Conservation (phyloP, 2,113 vertebrate genomes). For the Chionodraco myersi region DNA sequence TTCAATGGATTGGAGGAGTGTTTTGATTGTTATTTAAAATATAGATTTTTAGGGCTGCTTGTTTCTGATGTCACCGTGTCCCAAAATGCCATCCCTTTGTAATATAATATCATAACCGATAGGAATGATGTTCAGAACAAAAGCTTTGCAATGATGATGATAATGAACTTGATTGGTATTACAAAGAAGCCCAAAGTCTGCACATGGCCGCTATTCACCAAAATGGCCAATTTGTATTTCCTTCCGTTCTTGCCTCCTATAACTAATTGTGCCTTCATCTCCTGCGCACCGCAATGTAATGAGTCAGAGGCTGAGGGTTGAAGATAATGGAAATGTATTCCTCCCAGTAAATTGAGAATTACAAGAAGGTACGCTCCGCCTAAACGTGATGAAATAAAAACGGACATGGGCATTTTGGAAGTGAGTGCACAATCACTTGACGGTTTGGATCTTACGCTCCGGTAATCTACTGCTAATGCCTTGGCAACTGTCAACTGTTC, state of each 20-base stretch:
- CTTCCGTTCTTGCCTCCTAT: slow-evolving; percentile 37
- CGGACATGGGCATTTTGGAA: slow-evolving; percentile 60
- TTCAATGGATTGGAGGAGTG: too few relatives aligned
- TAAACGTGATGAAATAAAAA: slow-evolving; percentile 67
- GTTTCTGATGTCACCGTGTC: background rate
- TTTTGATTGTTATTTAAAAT: too few relatives aligned
- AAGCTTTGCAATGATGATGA: background rate
- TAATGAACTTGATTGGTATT: background rate
- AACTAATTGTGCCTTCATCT: slow-evolving; percentile 66
- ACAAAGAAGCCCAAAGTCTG: slow-evolving; percentile 10
- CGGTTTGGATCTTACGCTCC: slow-evolving; percentile 48
- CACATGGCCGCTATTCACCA: slow-evolving; percentile 11
- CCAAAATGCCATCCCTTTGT: background rate
- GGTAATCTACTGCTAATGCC: slow-evolving; percentile 52
- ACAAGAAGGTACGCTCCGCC: slow-evolving; percentile 39
- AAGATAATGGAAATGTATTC: slow-evolving; percentile 75
- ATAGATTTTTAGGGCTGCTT: too few relatives aligned
- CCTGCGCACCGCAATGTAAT: slow-evolving; percentile 61
- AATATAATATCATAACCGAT: background rate
- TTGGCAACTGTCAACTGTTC: slow-evolving; percentile 32
- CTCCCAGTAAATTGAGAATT: slow-evolving; percentile 64
- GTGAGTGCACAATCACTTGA: slow-evolving; percentile 55
- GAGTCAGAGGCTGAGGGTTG: slow-evolving; percentile 60
- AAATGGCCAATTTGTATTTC: slow-evolving; percentile 47
- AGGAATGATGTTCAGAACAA: background rate